Evolutionary conservation across 2,797 vertebrate species (phyloP).

Genomic region (Ptychadena robeensis): DNA sequence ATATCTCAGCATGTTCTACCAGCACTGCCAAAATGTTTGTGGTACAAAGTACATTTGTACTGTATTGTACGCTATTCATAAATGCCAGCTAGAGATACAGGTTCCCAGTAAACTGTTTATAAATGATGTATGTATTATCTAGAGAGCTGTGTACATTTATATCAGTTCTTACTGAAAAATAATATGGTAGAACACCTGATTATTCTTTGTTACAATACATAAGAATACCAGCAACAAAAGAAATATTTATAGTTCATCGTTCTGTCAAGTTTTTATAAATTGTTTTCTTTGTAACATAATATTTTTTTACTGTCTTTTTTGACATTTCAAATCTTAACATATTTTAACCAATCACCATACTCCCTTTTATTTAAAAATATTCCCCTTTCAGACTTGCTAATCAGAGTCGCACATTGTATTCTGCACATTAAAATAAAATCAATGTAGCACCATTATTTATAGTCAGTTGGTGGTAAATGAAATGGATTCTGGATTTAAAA

Average conservation of each 20-base stretch:
- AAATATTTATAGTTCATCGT: constrained; percentile 25
- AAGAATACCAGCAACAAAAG: constrained; percentile 11
- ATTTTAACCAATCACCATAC: not conserved
- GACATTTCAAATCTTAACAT: constrained; percentile 6
- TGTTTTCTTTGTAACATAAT: not conserved
- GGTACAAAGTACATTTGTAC: not conserved
- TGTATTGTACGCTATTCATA: not conserved
- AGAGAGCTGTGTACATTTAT: not conserved
- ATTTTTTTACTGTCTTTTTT: not conserved
- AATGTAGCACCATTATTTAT: constrained; percentile 14
- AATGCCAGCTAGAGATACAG: not conserved
- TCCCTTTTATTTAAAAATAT: constrained; percentile 12
- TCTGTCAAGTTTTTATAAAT: constrained; percentile 42
- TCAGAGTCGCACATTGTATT: not conserved
- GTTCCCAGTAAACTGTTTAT: not conserved
- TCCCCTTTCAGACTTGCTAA: not conserved
- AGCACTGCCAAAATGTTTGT: not conserved
- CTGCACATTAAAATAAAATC: not conserved
- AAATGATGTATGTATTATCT: not conserved
- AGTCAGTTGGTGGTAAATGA: not conserved
- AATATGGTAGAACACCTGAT: constrained; percentile 15
- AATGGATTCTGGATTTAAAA: not conserved
- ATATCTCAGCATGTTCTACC: not conserved
- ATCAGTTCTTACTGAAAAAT: constrained; percentile 5
- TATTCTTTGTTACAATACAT: not conserved